Evolutionary conservation across 2,113 vertebrate species (phyloP), one percentile per base, ranked within the genome.

Genomic region (Regulus satrapa): DNA sequence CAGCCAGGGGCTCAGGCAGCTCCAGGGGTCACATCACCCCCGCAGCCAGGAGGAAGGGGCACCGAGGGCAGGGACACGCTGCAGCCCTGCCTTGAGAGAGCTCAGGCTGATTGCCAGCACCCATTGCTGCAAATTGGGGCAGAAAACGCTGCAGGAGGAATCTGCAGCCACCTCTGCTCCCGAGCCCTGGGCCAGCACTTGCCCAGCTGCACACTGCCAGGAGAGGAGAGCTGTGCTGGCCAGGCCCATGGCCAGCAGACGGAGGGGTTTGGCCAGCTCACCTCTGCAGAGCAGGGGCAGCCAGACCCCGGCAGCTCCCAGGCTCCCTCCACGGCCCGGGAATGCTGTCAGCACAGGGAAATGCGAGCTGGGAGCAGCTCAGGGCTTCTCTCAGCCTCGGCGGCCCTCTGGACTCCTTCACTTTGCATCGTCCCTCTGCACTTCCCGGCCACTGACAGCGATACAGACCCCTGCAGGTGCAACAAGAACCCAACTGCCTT

Each of bases 311-410:
- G 67, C 48, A 71, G 14, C 34, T 31, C 20, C 17, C 8, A 24
- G 17, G 2, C 4, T 3, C 31, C 31, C n/a, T 32, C 49, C 38
- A 5, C 10, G 45, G 51, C 11, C 2, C 24, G 1, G 34, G 52
- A 49, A 46, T 20, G 48, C n/a, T 24, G 13, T 3, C 41, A 41
- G 41, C 13, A 41, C 41, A 41, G 41, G n/a, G n/a, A n/a, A n/a
- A n/a, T n/a, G n/a, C n/a, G 61, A 48, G 54, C 52, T 43, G 32
- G 67, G 29, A 49, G 63, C 26, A 51, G n/a, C n/a, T 19, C 43
- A 0, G 43, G 28, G 29, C 21, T n/a, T n/a, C n/a, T n/a, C n/a
- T 81, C 1, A 5, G 8, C 43, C 43, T 18, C 43, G 3, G 6
- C 62, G n/a, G n/a, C n/a, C n/a, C n/a, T n/a, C 4, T 26, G 14